Evolutionary conservation across 2,113 vertebrate genomes (phyloP).

Genomic region (Lampris incognitus): DNA sequence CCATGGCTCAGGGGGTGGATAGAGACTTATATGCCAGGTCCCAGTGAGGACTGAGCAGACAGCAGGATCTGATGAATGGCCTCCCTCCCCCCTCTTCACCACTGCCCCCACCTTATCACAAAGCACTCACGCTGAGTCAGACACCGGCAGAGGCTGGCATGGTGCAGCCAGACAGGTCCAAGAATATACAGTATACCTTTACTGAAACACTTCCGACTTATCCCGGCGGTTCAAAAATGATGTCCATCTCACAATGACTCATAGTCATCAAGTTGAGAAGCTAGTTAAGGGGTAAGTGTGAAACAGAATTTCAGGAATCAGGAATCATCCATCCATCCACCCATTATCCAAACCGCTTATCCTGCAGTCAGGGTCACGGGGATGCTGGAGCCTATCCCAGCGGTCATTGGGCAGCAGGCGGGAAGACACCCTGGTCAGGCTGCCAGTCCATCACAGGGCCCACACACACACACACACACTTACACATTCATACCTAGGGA

Average conservation of each 20-base stretch:
- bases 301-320: too few species aligned
- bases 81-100: slow-evolving; percentile 61
- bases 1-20: slow-evolving; percentile 71
- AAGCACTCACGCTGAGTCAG: slow-evolving; percentile 54
- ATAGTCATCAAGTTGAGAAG: background rate
- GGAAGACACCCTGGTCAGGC: too few species aligned
- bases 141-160: slow-evolving; percentile 34
- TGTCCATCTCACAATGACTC: background rate
- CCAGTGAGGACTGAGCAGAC: slow-evolving; percentile 70
- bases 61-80: slow-evolving; percentile 68
- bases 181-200: slow-evolving; percentile 30
- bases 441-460: too few species aligned
- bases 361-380: too few species aligned
- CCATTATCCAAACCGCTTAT: too few species aligned
- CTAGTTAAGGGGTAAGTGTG: too few species aligned
- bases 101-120: slow-evolving; percentile 61
- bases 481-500: too few species aligned
- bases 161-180: slow-evolving; percentile 19
- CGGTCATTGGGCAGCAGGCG: too few species aligned
- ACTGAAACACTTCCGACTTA: slow-evolving; percentile 25
- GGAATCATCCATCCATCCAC: too few species aligned
- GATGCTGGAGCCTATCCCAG: too few species aligned
- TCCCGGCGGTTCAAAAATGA: slow-evolving; percentile 21
- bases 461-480: too few species aligned
- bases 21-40: slow-evolving; percentile 65